Conservation (phyloP, 1,140 invertebrate genomes). For the Pachypeltis micranthus region DNA sequence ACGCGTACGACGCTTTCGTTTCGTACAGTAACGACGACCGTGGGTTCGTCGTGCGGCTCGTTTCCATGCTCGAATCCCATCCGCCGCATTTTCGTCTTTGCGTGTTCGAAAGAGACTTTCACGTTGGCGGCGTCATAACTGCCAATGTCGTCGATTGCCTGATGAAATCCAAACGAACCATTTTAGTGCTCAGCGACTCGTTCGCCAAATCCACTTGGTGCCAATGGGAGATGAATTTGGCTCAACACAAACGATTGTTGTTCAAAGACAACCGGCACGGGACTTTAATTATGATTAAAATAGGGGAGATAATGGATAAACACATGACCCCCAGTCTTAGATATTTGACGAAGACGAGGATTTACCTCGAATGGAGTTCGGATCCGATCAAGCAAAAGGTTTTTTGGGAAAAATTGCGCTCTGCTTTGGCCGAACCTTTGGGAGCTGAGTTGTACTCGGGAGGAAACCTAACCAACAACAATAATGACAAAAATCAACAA, state of each 20-base stretch:
- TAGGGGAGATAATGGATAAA: slow-evolving; percentile 40
- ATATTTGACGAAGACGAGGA: slow-evolving; percentile 47
- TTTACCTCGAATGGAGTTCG: slow-evolving; percentile 44
- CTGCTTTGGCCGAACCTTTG: slow-evolving; percentile 28
- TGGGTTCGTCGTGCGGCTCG: slow-evolving; percentile 44
- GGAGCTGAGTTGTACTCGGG: too few species aligned
- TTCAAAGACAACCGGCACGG: slow-evolving; percentile 26
- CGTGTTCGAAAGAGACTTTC: slow-evolving; percentile 53
- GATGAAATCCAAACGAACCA: slow-evolving; percentile 44
- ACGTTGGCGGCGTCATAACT: slow-evolving; percentile 46
- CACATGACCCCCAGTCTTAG: slow-evolving; percentile 43
- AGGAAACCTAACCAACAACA: too few species aligned
- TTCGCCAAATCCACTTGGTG: slow-evolving; percentile 56
- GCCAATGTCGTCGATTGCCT: slow-evolving; percentile 47
- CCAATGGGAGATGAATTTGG: slow-evolving; percentile 49
- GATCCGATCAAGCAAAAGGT: slow-evolving; percentile 36
- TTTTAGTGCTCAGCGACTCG: slow-evolving; percentile 49
- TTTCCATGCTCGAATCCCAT: slow-evolving; percentile 42
- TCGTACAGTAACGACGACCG: slow-evolving; percentile 51
- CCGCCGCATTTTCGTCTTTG: slow-evolving; percentile 45
- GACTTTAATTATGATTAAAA: slow-evolving; percentile 45
- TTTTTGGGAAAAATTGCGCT: slow-evolving; percentile 40
- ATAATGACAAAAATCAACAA: too few species aligned
- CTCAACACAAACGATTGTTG: slow-evolving; percentile 34
- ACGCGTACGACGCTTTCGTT: slow-evolving; percentile 51